Evolutionary conservation across 1,140 invertebrate species (phyloP).

Genomic region (Drosophila erecta): DNA sequence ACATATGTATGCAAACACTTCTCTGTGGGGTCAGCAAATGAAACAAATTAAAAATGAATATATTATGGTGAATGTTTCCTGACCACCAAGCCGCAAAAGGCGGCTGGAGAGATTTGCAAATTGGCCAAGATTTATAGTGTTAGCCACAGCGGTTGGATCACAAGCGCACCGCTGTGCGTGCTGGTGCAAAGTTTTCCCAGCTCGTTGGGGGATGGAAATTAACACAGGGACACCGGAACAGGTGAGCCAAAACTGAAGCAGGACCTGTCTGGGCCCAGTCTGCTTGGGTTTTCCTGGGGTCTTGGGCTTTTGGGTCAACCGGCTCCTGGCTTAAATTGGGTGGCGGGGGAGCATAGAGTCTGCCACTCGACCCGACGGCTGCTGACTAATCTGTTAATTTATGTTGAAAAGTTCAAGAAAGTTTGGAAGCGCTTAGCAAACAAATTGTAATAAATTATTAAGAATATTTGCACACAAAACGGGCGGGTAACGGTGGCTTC

Average conservation of each 20-base stretch:
- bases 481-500: background rate
- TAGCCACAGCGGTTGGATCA: conserved; percentile 31
- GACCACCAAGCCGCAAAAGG: conserved; percentile 2
- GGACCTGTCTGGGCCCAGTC: conserved; percentile 29
- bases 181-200: conserved; percentile 25
- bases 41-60: conserved; percentile 63
- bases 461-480: conserved; percentile 65
- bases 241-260: conserved; percentile 9
- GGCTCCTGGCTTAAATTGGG: conserved; percentile 32
- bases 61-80: conserved; percentile 42
- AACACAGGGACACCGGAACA: conserved; percentile 30
- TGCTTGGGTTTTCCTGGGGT: conserved; percentile 9
- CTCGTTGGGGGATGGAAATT: conserved; percentile 45
- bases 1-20: background rate
- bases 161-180: conserved; percentile 21
- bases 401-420: conserved; percentile 75
- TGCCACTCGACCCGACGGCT: conserved; percentile 19
- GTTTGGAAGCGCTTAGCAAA: conserved; percentile 74
- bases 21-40: background rate
- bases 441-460: conserved; percentile 81
- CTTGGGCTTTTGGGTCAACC: conserved; percentile 8
- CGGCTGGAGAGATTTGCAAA: conserved; percentile 61
- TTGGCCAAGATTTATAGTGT: conserved; percentile 71
- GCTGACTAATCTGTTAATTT: conserved; percentile 80
- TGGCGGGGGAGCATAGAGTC: conserved; percentile 2